phyloP scores from a whole-genome alignment of 2,888 invertebrate genomes.

The Odontomyia ornata region DNA sequence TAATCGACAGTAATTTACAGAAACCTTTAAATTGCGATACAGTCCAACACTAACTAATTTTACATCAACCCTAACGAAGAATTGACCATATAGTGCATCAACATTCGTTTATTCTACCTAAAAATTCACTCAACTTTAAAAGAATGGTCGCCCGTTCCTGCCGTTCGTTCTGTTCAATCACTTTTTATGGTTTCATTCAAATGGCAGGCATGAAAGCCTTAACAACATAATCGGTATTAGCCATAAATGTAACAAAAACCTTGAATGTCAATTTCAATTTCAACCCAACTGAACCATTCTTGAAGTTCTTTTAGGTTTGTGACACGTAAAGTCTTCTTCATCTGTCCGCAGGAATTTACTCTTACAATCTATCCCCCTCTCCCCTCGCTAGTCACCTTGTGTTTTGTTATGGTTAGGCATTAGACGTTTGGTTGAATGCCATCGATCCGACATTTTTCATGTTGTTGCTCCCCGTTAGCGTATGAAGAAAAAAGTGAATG shows the following conservation, averaged over 20 bases:
- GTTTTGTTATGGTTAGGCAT: background rate
- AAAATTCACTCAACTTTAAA: background rate
- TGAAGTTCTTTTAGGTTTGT: background rate
- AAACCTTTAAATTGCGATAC: too few species aligned
- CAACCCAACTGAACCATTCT: conserved; percentile 32
- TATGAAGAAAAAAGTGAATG: conserved; percentile 34
- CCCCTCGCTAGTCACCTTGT: background rate
- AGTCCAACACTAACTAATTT: too few species aligned
- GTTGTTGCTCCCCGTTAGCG: conserved; percentile 24
- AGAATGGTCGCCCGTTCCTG: background rate
- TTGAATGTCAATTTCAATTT: conserved; percentile 45
- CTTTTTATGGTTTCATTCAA: conserved; percentile 44
- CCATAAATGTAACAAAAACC: conserved; percentile 42
- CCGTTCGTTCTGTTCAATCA: conserved; percentile 32
- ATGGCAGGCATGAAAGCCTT: conserved; percentile 33
- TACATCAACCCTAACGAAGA: too few species aligned
- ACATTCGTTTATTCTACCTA: too few species aligned
- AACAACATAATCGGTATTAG: conserved; percentile 42
- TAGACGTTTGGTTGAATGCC: background rate
- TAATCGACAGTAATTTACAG: too few species aligned
- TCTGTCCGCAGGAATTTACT: background rate
- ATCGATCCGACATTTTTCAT: conserved; percentile 43
- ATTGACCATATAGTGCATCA: too few species aligned
- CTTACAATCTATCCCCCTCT: too few species aligned
- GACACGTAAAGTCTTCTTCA: background rate